phyloP scores from a whole-genome alignment of 2,888 invertebrate genomes.

The Portevinia maculata region DNA sequence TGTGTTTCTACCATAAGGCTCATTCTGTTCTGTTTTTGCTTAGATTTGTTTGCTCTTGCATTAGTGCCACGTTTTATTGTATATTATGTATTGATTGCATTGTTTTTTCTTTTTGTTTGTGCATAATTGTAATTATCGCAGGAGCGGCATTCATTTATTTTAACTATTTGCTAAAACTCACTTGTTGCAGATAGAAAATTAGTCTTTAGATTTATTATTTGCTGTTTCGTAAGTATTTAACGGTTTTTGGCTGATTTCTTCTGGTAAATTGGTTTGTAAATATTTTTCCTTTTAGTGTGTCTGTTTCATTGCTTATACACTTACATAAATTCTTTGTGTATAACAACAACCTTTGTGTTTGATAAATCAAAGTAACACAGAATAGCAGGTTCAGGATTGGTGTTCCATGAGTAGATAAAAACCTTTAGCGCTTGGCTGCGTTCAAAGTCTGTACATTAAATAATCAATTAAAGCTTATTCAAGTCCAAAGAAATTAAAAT shows the following conservation, averaged over 20 bases:
- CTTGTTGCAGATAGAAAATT: constrained; percentile 22
- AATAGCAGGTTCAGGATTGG: too few species aligned
- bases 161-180: constrained; percentile 7
- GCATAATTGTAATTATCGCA: constrained; percentile 7
- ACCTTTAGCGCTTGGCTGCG: too few species aligned
- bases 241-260: constrained; percentile 3
- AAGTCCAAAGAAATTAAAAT: too few species aligned
- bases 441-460: too few species aligned
- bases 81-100: constrained; percentile 12
- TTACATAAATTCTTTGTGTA: too few species aligned
- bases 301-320: background rate
- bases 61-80: constrained; percentile 16
- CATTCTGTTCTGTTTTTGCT: constrained; percentile 26
- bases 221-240: constrained; percentile 57
- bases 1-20: too few species aligned
- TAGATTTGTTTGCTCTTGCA: constrained; percentile 9
- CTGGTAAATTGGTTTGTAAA: background rate
- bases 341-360: too few species aligned
- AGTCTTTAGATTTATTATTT: constrained; percentile 37
- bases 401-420: too few species aligned
- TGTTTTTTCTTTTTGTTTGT: background rate
- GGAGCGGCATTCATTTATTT: background rate
- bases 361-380: too few species aligned
- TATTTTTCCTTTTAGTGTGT: background rate
- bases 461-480: too few species aligned